These are phyloP conservation scores for Gorilla gorilla DNA, from an alignment of 2,113 vertebrate genomes.

Conservation along the genomic window DNA sequence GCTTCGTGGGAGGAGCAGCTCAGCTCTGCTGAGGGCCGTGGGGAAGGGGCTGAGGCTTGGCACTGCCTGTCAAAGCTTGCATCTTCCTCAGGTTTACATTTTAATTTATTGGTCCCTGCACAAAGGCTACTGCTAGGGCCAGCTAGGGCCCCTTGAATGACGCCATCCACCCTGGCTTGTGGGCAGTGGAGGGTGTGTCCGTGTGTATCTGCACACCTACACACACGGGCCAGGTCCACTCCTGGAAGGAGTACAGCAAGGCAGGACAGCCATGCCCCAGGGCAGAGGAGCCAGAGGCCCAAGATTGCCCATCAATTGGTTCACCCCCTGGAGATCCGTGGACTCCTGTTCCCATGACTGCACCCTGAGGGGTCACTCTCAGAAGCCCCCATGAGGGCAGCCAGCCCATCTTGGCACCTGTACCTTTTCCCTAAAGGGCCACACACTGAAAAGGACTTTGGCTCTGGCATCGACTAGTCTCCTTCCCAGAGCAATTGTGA, in stretches of 20 bases:
- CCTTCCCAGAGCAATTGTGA: neutral
- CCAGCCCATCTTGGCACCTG: neutral
- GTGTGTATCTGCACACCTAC: neutral
- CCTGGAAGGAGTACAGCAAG: neutral
- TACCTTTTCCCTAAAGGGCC: neutral
- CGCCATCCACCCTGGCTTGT: neutral
- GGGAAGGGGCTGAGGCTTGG: too few species aligned
- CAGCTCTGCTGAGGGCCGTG: neutral
- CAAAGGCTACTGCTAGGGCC: neutral
- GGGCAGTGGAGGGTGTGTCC: neutral
- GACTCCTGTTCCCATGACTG: neutral
- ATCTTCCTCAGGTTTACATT: neutral
- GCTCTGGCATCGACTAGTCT: too few species aligned
- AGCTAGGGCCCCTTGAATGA: neutral
- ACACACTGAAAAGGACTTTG: neutral
- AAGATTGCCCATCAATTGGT: neutral
- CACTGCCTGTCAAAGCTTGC: neutral
- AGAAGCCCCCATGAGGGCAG: neutral
- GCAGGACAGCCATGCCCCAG: neutral
- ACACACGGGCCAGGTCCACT: too few species aligned
- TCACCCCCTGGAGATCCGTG: neutral
- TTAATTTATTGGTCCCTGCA: neutral
- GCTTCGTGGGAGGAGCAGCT: neutral
- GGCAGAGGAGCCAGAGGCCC: neutral
- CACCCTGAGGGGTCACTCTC: neutral